Evolutionary conservation across 1,140 invertebrate genomes (phyloP).

Genomic region (Lineus longissimus): DNA sequence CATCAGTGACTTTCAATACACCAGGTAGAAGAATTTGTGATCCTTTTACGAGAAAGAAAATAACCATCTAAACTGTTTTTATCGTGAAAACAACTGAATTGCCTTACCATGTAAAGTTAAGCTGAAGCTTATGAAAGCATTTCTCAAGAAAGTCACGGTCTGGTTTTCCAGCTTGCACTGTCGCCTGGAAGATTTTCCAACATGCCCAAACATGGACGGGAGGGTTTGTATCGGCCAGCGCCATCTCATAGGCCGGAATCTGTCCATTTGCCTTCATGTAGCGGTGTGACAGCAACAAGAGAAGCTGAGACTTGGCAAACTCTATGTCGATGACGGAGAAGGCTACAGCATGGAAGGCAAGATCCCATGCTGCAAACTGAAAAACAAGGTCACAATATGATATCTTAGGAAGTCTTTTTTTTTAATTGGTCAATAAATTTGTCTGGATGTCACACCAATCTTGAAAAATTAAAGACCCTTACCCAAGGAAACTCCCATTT

Average conservation of each 20-base stretch:
- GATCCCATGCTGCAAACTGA: constrained; percentile 55
- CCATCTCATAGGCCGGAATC: constrained; percentile 56
- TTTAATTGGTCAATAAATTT: too few species aligned
- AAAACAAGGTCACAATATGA: constrained; percentile 12
- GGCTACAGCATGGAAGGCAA: constrained; percentile 55
- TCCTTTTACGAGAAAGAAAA: too few species aligned
- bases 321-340: constrained; percentile 49
- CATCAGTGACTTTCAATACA: too few species aligned
- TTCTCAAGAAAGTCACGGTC: constrained; percentile 48
- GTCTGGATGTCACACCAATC: too few species aligned
- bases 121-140: constrained; percentile 52
- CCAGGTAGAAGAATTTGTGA: too few species aligned
- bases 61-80: too few species aligned
- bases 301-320: constrained; percentile 53
- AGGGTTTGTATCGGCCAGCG: constrained; percentile 54
- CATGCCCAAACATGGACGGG: constrained; percentile 56
- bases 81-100: too few species aligned
- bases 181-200: constrained; percentile 47
- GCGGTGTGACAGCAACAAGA: constrained; percentile 52
- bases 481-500: constrained; percentile 58
- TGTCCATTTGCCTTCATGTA: constrained; percentile 57
- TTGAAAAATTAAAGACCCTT: too few species aligned
- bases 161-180: constrained; percentile 28
- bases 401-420: too few species aligned
- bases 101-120: constrained; percentile 55